Base-by-base conservation (phyloP, 1,140 invertebrate species). In the Eulimnadia texana region DNA sequence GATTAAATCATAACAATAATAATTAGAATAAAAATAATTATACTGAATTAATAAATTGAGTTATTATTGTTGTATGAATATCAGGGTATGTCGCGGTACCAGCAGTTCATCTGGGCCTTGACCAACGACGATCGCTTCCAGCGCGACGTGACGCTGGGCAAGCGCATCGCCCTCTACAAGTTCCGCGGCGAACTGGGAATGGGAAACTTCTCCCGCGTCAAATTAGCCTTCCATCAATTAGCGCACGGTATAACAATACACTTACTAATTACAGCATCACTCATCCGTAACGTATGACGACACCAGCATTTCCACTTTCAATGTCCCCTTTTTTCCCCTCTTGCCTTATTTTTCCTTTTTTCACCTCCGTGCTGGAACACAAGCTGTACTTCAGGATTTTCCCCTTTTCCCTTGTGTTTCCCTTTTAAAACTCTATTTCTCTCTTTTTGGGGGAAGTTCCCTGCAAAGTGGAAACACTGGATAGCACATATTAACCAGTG, bases 171-270 rank as follows among this genome's bases (percentile, higher is more conserved):
- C 3, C 79, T 86, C 63, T 86, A 86, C 70, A 69, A 79, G 63
- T 76, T 87, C 57, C 74, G 79, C 57, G 82, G 81, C 28, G 83
- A 86, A 67, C 72, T 93, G 52, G 90, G 90, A 33, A 79, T 79
- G 67, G 90, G 90, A 29, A 93, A 93, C 70, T 93, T 93, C 72
- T 90, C 89, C 3, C 86, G 88, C 75, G 90, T 93, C 52, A 90
- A 89, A 72, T 75, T 91, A 67, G 90, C 84, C 28, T 80, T 86
- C 54, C 89, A 93, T 74, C 80, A 85, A 63, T 73, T 90, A 49
- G 90, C 86, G 24, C 85, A 85, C 77, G 89, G 90, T 87, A 77
- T 74, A 70, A 70, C 20, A 13, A 16, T 13, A 29, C n/a, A n/a
- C n/a, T n/a, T n/a, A n/a, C n/a, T n/a, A n/a, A n/a, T n/a, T n/a